Evolutionary conservation across 1,140 invertebrate species (phyloP), one percentile per base, ranked within the genome.

Genomic region (Chrysoperla carnea): DNA sequence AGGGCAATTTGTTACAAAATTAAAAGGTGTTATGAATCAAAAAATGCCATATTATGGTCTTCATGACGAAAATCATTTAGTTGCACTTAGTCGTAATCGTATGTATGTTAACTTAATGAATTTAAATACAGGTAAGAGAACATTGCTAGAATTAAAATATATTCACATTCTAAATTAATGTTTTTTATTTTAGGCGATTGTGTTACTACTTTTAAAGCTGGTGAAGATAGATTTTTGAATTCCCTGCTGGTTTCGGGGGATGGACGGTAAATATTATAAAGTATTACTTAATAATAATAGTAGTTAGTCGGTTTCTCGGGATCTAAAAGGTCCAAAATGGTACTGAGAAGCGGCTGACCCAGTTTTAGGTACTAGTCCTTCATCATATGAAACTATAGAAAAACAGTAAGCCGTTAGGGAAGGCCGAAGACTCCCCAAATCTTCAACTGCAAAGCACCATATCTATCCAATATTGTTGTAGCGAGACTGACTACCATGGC

Each of bases 61-160:
- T 6, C 82, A 88, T 57, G 81, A 84, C 63, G 58, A 72, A 35
- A 71, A 74, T 13, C 84, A 87, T 59, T 62, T 87, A 37, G 84
- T 89, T 9, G 76, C 83, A 11, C 63, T 91, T 11, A 84, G 84
- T 1, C 66, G 86, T 35, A 89, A 89, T 61, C 59, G 86, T 46
- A 89, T 91, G 84, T 88, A 89, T 58, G 84, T 90, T 35, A 88
- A 90, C 62, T 69, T 91, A 43, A 85, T 88, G 74, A 86, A 88
- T 60, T 64, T 86, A 29, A 75, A 81, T 47, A 76, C 70, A 47
- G 80, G 67, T 70, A 45, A 51, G 45, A 47, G 35, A 6, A 36
- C 8, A 29, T 40, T 28, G 11, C n/a, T 29, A n/a, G 11, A n/a
- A n/a, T n/a, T n/a, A n/a, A n/a, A n/a, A n/a, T n/a, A n/a, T n/a